Conservation (phyloP, 2,797 vertebrate species). For the Hydrolagus colliei region DNA sequence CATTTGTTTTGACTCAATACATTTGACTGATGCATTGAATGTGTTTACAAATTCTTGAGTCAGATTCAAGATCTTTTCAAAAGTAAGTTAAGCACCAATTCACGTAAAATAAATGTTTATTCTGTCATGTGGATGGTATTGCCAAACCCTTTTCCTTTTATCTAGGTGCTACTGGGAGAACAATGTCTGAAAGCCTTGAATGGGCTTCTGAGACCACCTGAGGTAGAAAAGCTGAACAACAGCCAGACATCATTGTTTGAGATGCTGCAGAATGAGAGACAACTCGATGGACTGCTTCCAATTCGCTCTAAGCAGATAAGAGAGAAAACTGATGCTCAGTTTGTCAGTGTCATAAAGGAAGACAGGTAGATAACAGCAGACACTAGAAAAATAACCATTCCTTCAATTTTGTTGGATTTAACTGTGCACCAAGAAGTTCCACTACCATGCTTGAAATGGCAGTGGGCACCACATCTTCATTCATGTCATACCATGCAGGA, state of each 20-base stretch:
- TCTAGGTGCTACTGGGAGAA: conserved; percentile 55
- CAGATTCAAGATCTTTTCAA: neutral
- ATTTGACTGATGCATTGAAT: neutral
- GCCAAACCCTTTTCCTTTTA: neutral
- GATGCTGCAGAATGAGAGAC: conserved; percentile 80
- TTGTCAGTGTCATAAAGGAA: conserved; percentile 94
- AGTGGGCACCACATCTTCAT: neutral
- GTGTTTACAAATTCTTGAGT: neutral
- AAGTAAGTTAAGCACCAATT: neutral
- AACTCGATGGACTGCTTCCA: conserved; percentile 78
- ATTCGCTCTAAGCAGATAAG: conserved; percentile 83
- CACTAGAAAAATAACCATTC: neutral
- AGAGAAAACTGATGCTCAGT: conserved; percentile 89
- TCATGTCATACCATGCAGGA: neutral
- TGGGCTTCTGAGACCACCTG: conserved; percentile 77
- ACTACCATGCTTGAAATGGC: too few species aligned
- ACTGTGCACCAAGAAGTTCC: neutral
- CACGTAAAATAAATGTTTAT: neutral
- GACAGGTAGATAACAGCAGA: conserved; percentile 69
- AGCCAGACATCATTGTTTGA: conserved; percentile 89
- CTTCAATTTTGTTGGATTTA: neutral
- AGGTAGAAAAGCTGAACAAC: conserved; percentile 74
- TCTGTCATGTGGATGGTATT: neutral
- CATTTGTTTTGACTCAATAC: too few species aligned
- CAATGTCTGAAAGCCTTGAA: conserved; percentile 73